Evolutionary conservation across 1,140 invertebrate genomes (phyloP).

Genomic region (Wiebesia pumilae): DNA sequence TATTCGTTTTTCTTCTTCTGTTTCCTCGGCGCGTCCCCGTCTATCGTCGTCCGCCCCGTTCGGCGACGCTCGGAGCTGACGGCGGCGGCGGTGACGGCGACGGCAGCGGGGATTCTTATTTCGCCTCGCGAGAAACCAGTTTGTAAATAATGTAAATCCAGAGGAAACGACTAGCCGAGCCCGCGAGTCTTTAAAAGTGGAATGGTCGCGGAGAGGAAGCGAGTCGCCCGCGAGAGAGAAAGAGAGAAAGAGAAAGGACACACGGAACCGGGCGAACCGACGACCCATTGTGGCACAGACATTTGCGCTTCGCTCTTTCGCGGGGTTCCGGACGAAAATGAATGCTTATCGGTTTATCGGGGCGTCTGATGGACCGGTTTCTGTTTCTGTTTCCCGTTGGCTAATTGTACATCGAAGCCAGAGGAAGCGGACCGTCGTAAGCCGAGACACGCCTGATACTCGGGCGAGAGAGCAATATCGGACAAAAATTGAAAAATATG

Average conservation of each 20-base stretch:
- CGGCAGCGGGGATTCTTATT: conserved; percentile 62
- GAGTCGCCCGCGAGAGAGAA: neutral
- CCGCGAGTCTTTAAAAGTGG: conserved; percentile 62
- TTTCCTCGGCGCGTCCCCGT: neutral
- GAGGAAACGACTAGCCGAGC: conserved; percentile 59
- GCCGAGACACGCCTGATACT: too few species aligned
- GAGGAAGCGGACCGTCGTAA: neutral
- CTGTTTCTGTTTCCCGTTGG: too few species aligned
- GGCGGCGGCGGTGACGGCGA: neutral
- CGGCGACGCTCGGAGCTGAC: neutral
- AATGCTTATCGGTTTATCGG: neutral
- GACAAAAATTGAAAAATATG: neutral
- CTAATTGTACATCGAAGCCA: too few species aligned
- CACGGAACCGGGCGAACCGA: neutral
- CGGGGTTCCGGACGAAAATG: neutral
- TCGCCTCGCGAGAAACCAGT: conserved; percentile 67
- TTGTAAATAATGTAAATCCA: conserved; percentile 70
- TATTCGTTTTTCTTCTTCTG: neutral
- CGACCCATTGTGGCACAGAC: neutral
- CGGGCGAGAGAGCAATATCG: neutral
- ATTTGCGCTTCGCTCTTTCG: neutral
- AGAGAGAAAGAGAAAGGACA: neutral
- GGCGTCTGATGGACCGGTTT: too few species aligned
- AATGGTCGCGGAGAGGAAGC: conserved; percentile 48
- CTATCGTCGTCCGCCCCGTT: neutral